Percentiles rank a stretch among this genome's conserved stretches.
phyloP scores from a whole-genome alignment of 2,888 invertebrate genomes.

The Ectobius pallidus region DNA sequence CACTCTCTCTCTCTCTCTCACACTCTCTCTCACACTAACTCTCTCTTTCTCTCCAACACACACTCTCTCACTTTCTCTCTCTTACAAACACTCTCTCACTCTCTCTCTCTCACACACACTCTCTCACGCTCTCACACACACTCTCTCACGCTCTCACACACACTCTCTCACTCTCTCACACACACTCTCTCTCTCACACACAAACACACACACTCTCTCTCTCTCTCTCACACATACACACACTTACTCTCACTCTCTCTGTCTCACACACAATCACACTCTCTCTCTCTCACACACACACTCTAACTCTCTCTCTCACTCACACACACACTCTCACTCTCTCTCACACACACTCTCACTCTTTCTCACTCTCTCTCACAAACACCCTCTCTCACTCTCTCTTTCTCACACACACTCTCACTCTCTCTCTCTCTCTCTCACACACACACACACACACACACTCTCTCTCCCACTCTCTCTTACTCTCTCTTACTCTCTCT shows the following conservation, averaged over 20 bases:
- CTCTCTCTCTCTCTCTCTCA: constrained; percentile 9
- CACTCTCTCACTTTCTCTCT: background rate
- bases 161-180: background rate
- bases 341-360: background rate
- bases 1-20: background rate
- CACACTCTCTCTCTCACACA: background rate
- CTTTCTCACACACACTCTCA: background rate
- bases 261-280: background rate
- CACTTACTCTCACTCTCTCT: background rate
- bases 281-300: background rate
- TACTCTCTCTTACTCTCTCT: too few species aligned
- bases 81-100: background rate
- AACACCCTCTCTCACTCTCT: background rate
- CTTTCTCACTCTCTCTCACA: background rate
- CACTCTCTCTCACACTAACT: background rate
- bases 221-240: background rate
- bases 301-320: background rate
- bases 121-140: background rate
- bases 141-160: background rate
- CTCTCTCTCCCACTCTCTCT: too few species aligned
- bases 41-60: background rate
- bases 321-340: background rate
- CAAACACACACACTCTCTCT: background rate
- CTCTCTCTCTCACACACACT: background rate
- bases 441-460: background rate